A percentile compares a stretch with the other conserved stretches of the same genome.
Conservation (phyloP, 2,888 invertebrate species). For the Plagodis dolabraria region DNA sequence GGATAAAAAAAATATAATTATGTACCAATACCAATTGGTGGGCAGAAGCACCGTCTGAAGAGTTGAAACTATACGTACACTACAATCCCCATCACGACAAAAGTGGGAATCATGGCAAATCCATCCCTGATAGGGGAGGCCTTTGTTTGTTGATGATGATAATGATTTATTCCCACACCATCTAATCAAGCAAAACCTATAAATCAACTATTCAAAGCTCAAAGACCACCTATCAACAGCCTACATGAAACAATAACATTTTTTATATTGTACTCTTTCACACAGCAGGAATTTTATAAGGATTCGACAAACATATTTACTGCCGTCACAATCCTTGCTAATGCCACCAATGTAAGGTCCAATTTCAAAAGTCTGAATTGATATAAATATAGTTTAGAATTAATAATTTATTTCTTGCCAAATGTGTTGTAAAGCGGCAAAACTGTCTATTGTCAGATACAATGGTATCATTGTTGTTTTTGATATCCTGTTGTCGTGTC, state of each 20-base stretch:
- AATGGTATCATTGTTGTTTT: slow-evolving; percentile 46
- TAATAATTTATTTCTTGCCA: slow-evolving; percentile 42
- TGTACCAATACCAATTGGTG: too few species aligned
- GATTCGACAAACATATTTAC: not conserved
- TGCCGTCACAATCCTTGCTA: not conserved
- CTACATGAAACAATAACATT: slow-evolving; percentile 52
- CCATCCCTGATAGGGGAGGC: too few species aligned
- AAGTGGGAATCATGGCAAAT: too few species aligned
- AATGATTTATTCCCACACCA: too few species aligned
- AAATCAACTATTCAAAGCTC: slow-evolving; percentile 53
- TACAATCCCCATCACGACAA: too few species aligned
- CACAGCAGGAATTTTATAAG: slow-evolving; percentile 26
- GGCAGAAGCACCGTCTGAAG: too few species aligned
- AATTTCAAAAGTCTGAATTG: not conserved
- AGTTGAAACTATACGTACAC: too few species aligned
- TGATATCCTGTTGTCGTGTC: slow-evolving; percentile 49
- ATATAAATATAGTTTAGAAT: slow-evolving; percentile 1
- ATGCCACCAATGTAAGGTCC: not conserved
- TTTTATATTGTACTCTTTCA: slow-evolving; percentile 24
- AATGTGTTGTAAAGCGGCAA: slow-evolving; percentile 54
- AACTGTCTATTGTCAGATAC: slow-evolving; percentile 51
- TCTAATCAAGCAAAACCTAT: slow-evolving; percentile 43
- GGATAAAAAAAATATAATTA: too few species aligned
- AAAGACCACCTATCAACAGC: slow-evolving; percentile 57
- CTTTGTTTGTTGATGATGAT: too few species aligned